Evolutionary conservation across 2,797 vertebrate genomes (phyloP).

Genomic region (Trematomus bernacchii): DNA sequence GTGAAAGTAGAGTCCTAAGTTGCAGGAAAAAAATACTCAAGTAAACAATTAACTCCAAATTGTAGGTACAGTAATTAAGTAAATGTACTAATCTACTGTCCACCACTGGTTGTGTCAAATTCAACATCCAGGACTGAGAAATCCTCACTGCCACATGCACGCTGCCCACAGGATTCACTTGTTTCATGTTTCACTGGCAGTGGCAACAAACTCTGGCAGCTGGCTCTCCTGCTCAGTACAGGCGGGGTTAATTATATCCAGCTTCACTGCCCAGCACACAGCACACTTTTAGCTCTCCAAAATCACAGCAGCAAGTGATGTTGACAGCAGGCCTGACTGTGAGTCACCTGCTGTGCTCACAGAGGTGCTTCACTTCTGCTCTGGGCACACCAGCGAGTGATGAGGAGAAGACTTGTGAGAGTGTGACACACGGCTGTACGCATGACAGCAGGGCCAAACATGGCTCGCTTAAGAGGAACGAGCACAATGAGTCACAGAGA

Average conservation of each 20-base stretch:
- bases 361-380: slow-evolving; percentile 56
- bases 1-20: too few species aligned
- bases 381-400: slow-evolving; percentile 31
- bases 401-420: slow-evolving; percentile 70
- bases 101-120: neutral
- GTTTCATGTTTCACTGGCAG: slow-evolving; percentile 55
- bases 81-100: too few species aligned
- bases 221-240: slow-evolving; percentile 46
- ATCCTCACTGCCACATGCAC: slow-evolving; percentile 18
- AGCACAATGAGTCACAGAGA: slow-evolving; percentile 57
- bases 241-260: slow-evolving; percentile 65
- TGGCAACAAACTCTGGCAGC: slow-evolving; percentile 44
- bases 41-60: too few species aligned
- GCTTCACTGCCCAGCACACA: slow-evolving; percentile 37
- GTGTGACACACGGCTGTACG: slow-evolving; percentile 64
- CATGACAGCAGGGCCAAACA: slow-evolving; percentile 61
- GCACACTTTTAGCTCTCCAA: slow-evolving; percentile 46
- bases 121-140: slow-evolving; percentile 10
- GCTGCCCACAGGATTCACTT: slow-evolving; percentile 17
- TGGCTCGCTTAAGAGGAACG: slow-evolving; percentile 52
- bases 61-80: too few species aligned
- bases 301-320: slow-evolving; percentile 36
- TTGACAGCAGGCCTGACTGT: slow-evolving; percentile 61
- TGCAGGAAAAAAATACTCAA: too few species aligned
- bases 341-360: slow-evolving; percentile 66